Evolutionary conservation across 2,113 vertebrate genomes (phyloP).

Genomic region (Glaucomys volans): DNA sequence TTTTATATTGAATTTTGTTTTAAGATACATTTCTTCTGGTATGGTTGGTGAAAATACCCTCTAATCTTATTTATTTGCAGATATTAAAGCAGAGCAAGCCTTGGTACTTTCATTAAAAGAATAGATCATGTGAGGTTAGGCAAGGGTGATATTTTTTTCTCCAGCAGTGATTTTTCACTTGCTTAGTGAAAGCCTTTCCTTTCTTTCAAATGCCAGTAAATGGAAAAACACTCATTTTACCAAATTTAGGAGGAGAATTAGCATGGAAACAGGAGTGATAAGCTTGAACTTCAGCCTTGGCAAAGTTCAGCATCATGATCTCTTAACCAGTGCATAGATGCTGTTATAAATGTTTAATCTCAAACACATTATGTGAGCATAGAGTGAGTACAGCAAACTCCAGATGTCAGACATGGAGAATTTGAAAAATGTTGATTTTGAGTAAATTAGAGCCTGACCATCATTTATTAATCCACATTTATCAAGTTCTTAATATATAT

Average conservation of each 20-base stretch:
- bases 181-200: neutral
- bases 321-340: neutral
- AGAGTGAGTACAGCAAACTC: neutral
- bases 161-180: neutral
- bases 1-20: slow-evolving; percentile 55
- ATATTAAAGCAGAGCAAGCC: neutral
- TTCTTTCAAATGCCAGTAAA: slow-evolving; percentile 28
- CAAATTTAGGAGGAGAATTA: neutral
- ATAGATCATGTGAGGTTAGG: neutral
- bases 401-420: neutral
- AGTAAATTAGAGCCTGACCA: neutral
- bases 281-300: neutral
- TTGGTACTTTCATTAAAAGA: neutral
- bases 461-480: neutral
- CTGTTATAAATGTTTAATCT: neutral
- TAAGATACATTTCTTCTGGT: neutral
- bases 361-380: neutral
- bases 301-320: neutral
- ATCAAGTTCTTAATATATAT: neutral
- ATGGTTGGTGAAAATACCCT: neutral
- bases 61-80: neutral
- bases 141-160: neutral
- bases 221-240: neutral
- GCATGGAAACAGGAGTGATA: neutral
- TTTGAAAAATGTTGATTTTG: neutral